These are phyloP conservation scores for Epinephelus lanceolatus DNA, from an alignment of 2,113 vertebrate genomes.

Conservation along the genomic window DNA sequence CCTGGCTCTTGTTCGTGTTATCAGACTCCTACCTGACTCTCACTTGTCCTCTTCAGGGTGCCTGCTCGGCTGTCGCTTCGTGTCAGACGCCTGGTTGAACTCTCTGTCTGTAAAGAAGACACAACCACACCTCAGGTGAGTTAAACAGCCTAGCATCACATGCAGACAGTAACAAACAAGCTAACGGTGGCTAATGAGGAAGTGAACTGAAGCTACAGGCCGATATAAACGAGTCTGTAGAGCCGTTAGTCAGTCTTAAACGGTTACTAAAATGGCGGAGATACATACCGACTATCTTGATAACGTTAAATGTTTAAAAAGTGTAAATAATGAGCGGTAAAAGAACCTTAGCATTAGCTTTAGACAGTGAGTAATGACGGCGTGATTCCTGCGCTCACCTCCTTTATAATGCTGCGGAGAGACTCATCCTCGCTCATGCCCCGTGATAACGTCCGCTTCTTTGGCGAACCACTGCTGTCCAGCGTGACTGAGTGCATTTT, in stretches of 20 bases:
- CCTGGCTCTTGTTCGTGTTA: neutral
- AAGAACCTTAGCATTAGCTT: neutral
- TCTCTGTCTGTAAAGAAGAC: constrained; percentile 73
- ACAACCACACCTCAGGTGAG: neutral
- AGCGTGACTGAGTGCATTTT: constrained; percentile 80
- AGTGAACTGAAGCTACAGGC: constrained; percentile 8
- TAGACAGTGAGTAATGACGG: neutral
- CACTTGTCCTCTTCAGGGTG: constrained; percentile 74
- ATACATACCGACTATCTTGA: too few species aligned
- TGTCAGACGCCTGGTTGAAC: constrained; percentile 76
- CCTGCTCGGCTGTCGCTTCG: constrained; percentile 82
- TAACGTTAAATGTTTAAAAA: neutral
- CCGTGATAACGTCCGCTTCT: constrained; percentile 80
- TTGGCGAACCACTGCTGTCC: constrained; percentile 80
- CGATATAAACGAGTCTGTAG: neutral
- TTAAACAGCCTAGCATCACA: neutral
- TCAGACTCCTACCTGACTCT: constrained; percentile 78
- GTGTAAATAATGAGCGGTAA: fast-evolving
- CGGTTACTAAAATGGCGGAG: neutral
- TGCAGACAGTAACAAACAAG: neutral
- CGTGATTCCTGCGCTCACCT: constrained; percentile 73
- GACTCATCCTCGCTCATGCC: constrained; percentile 86
- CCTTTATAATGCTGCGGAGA: constrained; percentile 82
- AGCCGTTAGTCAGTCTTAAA: neutral
- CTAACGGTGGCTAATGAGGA: constrained; percentile 24